phyloP scores from a whole-genome alignment of 2,113 vertebrate species.

The Calyptommatus sinebrachiatus region DNA sequence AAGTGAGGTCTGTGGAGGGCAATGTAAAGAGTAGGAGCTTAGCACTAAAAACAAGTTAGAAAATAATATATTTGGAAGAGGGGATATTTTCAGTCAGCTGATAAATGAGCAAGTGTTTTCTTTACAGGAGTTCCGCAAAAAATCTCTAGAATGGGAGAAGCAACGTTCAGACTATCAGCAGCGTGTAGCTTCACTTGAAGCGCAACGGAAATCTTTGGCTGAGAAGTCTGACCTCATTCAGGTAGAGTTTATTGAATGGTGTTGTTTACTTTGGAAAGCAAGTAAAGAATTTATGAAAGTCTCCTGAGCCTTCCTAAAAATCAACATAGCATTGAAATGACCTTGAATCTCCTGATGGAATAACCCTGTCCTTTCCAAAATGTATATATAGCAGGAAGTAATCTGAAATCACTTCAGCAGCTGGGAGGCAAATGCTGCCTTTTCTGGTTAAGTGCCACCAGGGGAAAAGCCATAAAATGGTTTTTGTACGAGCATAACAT shows the following conservation, averaged over 20 bases:
- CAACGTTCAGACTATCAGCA: constrained; percentile 83
- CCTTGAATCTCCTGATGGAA: background rate
- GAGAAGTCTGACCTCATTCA: constrained; percentile 83
- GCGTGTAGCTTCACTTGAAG: constrained; percentile 83
- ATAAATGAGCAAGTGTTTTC: constrained; percentile 42
- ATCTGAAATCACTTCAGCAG: constrained; percentile 34
- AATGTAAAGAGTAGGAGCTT: constrained; percentile 12
- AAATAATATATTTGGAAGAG: constrained; percentile 1
- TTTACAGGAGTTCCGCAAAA: constrained; percentile 82
- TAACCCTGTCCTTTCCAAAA: background rate
- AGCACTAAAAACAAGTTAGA: constrained; percentile 7
- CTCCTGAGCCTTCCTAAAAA: constrained; percentile 26
- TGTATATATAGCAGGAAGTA: constrained; percentile 14
- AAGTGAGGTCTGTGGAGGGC: constrained; percentile 60
- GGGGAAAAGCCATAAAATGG: constrained; percentile 4
- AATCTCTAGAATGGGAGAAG: constrained; percentile 86
- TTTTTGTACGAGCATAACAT: constrained; percentile 13
- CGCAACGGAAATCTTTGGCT: constrained; percentile 82
- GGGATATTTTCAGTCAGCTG: background rate
- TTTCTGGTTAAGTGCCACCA: background rate
- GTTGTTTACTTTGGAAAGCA: constrained; percentile 12
- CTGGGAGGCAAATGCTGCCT: background rate
- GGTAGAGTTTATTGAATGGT: constrained; percentile 64
- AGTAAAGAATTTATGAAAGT: constrained; percentile 20
- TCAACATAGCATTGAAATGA: constrained; percentile 37